phyloP scores from a whole-genome alignment of 1,140 invertebrate genomes.

The Argopecten irradians region DNA sequence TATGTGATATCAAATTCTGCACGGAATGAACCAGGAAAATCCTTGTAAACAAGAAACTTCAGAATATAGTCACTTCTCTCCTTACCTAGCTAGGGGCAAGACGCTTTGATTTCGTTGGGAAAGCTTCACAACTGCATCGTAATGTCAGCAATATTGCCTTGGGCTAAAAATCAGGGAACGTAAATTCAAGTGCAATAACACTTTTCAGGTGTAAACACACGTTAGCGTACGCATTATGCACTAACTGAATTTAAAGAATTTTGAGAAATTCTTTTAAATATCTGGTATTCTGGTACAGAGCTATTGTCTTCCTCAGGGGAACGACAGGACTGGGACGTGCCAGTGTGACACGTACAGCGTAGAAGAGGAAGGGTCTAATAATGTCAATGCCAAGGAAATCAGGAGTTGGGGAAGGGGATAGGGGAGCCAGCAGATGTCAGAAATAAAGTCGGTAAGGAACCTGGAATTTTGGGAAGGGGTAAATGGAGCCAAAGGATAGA shows the following conservation, averaged over 20 bases:
- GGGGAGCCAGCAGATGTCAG: no score
- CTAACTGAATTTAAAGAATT: not conserved
- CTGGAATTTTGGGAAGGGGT: no score
- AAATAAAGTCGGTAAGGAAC: no score
- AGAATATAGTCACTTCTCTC: not conserved
- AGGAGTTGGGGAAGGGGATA: no score
- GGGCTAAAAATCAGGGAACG: not conserved
- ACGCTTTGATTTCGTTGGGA: conserved; percentile 2
- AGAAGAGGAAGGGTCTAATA: not conserved
- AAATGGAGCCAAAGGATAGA: no score
- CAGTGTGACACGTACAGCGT: not conserved
- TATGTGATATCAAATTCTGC: not conserved
- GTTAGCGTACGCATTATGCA: not conserved
- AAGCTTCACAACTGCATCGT: not conserved
- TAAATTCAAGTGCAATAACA: not conserved
- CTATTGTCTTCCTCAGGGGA: not conserved
- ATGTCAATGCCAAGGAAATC: not conserved
- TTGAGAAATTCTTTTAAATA: not conserved
- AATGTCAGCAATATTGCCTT: not conserved
- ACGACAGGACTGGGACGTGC: no score
- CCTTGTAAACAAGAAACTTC: not conserved
- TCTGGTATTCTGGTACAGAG: not conserved
- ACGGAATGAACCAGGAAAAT: not conserved
- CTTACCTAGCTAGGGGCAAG: not conserved
- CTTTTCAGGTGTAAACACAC: conserved; percentile 5